phyloP scores from a whole-genome alignment of 2,888 invertebrate species.

The Diadegma fenestrale region DNA sequence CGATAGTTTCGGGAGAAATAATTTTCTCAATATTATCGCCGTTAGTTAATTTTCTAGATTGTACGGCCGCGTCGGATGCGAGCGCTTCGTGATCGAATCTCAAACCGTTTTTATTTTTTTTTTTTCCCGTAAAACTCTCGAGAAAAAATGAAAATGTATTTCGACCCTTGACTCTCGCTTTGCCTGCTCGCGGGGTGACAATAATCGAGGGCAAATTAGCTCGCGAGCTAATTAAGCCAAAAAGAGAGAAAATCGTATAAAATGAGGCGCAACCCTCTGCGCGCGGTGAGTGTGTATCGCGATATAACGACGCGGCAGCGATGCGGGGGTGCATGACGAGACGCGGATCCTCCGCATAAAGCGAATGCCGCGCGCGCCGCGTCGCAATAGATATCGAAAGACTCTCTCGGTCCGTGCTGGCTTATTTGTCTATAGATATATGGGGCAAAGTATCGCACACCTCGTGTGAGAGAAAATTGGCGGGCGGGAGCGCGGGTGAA shows the following conservation, averaged over 20 bases:
- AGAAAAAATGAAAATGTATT: constrained; percentile 22
- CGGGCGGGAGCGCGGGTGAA: not conserved
- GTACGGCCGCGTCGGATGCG: not conserved
- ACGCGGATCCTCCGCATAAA: constrained; percentile 35
- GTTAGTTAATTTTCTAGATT: not conserved
- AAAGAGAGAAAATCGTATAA: constrained; percentile 61
- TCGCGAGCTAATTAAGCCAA: constrained; percentile 80
- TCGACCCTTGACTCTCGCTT: constrained; percentile 43
- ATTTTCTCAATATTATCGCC: not conserved
- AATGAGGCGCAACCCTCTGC: constrained; percentile 67
- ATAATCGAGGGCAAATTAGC: constrained; percentile 80
- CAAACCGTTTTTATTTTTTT: not conserved
- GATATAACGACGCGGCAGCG: not conserved
- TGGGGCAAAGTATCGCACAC: constrained; percentile 11
- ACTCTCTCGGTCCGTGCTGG: not conserved
- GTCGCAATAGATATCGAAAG: constrained; percentile 30
- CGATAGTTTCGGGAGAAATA: too few relatives aligned
- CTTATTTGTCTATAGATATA: not conserved
- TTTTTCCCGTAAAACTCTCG: constrained; percentile 23
- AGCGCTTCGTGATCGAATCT: not conserved
- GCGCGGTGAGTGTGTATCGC: constrained; percentile 55
- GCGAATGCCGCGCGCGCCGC: not conserved
- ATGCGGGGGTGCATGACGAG: constrained; percentile 27
- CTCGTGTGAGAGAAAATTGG: constrained; percentile 33
- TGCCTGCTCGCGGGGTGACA: constrained; percentile 59